Evolutionary conservation across 2,113 vertebrate genomes (phyloP).

Genomic region (Dasyprocta punctata): DNA sequence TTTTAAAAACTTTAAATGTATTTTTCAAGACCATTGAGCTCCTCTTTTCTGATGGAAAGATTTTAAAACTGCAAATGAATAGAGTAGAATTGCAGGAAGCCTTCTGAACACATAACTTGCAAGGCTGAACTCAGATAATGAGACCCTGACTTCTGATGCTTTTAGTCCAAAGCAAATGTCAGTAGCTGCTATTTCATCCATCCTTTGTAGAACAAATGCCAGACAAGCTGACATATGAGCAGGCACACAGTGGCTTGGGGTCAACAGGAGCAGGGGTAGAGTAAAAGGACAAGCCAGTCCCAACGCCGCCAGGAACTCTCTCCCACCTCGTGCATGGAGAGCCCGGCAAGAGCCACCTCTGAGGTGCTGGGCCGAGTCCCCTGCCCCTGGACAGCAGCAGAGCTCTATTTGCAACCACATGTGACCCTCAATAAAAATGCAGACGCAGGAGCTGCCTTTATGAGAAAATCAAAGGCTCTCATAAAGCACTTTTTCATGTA

Average conservation of each 20-base stretch:
- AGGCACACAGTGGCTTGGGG: not conserved
- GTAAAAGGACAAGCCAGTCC: not conserved
- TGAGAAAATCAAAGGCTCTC: not conserved
- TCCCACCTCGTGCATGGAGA: fast-evolving
- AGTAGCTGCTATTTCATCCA: not conserved
- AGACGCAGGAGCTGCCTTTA: not conserved
- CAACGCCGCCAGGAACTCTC: too few species aligned
- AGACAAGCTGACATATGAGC: slow-evolving; percentile 7
- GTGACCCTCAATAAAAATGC: not conserved
- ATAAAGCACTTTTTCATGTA: not conserved
- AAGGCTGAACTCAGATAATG: slow-evolving; percentile 65
- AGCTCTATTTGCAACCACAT: not conserved
- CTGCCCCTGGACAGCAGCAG: fast-evolving
- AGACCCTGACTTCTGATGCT: slow-evolving; percentile 48
- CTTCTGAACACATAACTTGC: slow-evolving; percentile 59
- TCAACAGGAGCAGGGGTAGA: not conserved
- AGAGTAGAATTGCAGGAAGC: slow-evolving; percentile 34
- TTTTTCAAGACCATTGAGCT: not conserved
- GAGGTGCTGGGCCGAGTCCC: fast-evolving
- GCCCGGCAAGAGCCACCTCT: not conserved
- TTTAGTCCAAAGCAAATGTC: slow-evolving; percentile 70
- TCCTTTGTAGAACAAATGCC: slow-evolving; percentile 65
- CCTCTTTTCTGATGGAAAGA: not conserved
- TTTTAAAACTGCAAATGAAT: slow-evolving; percentile 25
- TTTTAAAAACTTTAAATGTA: not conserved